Conservation (phyloP, 2,888 invertebrate species). For the Volucella inflata region DNA sequence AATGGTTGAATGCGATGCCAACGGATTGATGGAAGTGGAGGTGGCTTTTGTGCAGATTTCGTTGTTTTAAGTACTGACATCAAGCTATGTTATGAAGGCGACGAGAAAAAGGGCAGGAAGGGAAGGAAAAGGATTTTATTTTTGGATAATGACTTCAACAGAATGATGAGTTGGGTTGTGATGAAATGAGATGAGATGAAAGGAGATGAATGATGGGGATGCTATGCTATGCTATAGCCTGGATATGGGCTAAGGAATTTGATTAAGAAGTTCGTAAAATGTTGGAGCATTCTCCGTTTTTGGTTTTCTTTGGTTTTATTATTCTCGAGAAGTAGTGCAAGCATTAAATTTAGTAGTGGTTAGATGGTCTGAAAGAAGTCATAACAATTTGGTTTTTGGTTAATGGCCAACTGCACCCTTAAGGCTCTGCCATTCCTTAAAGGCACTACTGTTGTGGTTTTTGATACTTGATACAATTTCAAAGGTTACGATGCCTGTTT, state of each 20-base stretch:
- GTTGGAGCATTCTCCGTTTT: conserved; percentile 7
- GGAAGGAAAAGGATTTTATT: conserved; percentile 24
- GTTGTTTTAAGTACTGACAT: conserved; percentile 67
- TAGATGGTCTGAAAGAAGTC: neutral
- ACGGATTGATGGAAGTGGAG: conserved; percentile 31
- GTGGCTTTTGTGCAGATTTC: conserved; percentile 66
- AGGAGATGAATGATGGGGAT: conserved; percentile 29
- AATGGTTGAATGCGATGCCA: conserved; percentile 51
- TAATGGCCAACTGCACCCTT: conserved; percentile 26
- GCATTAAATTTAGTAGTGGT: neutral
- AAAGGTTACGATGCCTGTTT: no score
- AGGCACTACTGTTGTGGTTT: no score
- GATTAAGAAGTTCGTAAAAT: conserved; percentile 56
- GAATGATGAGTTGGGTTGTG: conserved; percentile 37
- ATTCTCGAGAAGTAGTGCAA: neutral
- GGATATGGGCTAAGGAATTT: conserved; percentile 51
- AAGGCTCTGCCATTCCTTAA: no score
- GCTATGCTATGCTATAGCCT: conserved; percentile 10
- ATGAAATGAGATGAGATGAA: neutral
- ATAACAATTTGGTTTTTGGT: conserved; percentile 20
- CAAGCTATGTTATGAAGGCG: conserved; percentile 1
- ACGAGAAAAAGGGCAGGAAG: neutral
- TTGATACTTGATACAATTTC: no score
- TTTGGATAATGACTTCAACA: conserved; percentile 65
- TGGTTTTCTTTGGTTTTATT: conserved; percentile 18